Evolutionary conservation across 2,888 invertebrate genomes (phyloP).

Genomic region (Thelaira solivaga): DNA sequence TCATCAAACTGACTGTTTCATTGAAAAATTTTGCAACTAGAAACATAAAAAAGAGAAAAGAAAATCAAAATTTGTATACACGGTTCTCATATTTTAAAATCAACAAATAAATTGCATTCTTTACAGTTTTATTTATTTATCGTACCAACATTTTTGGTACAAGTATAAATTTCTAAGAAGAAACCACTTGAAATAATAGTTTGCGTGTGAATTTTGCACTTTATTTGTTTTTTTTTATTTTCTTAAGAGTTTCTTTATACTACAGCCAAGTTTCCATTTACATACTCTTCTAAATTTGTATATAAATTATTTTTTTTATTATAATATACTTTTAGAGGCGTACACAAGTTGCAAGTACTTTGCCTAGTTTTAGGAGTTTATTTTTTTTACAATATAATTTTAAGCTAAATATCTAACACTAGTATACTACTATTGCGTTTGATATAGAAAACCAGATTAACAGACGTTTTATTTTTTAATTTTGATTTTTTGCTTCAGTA

Average conservation of each 20-base stretch:
- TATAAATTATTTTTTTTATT: constrained; percentile 22
- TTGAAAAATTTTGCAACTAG: not conserved
- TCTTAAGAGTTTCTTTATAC: constrained; percentile 10
- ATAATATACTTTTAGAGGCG: constrained; percentile 44
- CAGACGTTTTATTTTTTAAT: constrained; percentile 7
- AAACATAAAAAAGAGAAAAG: constrained; percentile 8
- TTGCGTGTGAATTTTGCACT: constrained; percentile 55
- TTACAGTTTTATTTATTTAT: constrained; percentile 23
- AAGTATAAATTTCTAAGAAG: not conserved
- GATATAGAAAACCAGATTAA: not conserved
- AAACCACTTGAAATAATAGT: constrained; percentile 38
- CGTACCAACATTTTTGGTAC: not conserved
- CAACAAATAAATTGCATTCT: constrained; percentile 49
- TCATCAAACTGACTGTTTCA: not conserved
- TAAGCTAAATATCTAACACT: constrained; percentile 32
- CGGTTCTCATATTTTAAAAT: constrained; percentile 26
- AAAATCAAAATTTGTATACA: not conserved
- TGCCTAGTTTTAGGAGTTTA: constrained; percentile 35
- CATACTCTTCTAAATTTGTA: not conserved
- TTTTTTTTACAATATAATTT: constrained; percentile 27
- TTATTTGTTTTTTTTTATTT: constrained; percentile 9
- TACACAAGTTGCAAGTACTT: constrained; percentile 35
- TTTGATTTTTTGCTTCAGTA: constrained; percentile 33
- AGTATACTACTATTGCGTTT: constrained; percentile 19
- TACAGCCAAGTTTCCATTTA: constrained; percentile 9